Evolutionary conservation across 1,140 invertebrate species (phyloP).

Genomic region (Cryptotermes secundus): DNA sequence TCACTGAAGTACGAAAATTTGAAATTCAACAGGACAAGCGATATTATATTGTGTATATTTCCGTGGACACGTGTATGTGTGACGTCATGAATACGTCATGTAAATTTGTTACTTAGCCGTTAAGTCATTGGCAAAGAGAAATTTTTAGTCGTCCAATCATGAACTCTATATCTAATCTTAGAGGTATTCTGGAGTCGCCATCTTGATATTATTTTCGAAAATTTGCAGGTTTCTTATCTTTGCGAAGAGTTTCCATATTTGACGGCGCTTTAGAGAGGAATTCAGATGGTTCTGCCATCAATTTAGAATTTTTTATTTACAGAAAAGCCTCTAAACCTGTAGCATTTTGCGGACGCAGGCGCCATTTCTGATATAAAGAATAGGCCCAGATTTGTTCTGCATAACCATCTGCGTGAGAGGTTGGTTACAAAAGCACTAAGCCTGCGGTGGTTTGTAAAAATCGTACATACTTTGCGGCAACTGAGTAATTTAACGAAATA

Average conservation of each 20-base stretch:
- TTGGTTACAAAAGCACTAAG: background rate
- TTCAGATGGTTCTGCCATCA: background rate
- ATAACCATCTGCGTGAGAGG: background rate
- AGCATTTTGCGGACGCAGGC: constrained; percentile 7
- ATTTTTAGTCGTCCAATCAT: constrained; percentile 39
- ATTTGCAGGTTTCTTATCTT: constrained; percentile 44
- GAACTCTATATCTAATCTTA: constrained; percentile 41
- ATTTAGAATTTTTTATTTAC: constrained; percentile 1
- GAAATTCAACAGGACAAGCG: no score
- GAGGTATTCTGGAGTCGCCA: constrained; percentile 46
- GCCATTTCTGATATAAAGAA: background rate
- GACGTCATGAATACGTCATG: constrained; percentile 42
- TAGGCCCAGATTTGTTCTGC: background rate
- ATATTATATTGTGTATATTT: background rate
- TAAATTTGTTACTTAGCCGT: constrained; percentile 40
- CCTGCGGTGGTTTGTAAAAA: background rate
- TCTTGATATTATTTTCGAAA: constrained; percentile 52
- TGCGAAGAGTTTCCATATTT: background rate
- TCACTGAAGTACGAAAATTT: no score
- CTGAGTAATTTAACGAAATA: background rate
- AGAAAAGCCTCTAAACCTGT: background rate
- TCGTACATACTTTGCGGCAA: background rate
- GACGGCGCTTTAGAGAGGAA: background rate
- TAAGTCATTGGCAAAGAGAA: constrained; percentile 40
- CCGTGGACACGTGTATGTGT: constrained; percentile 41